Base-by-base conservation (phyloP, 2,797 vertebrate species). In the Rhinophrynus dorsalis region DNA sequence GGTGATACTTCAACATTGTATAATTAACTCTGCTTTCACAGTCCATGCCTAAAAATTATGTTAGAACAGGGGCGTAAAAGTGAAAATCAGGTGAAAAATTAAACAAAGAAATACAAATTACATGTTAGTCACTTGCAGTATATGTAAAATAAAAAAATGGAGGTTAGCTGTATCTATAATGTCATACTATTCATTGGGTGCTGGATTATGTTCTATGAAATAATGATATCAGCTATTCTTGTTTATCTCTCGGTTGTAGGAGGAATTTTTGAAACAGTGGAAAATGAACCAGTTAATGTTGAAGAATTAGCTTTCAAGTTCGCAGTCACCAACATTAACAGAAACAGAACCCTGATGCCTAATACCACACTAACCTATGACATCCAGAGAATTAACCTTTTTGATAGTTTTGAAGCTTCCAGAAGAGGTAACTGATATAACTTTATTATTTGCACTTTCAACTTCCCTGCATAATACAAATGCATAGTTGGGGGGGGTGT, bases 301-400 rank as follows among this genome's bases (percentile, higher is more conserved):
- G 97, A 99, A 85, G 97, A 99, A 86, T 81, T 99, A 85, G 97
- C 96, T 75, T 99, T 99, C 91, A 98, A 98, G 90, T 99, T 99
- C 77, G 97, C 97, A 37, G 95, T 99, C 73, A 96, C 90, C 85
- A 99, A 93, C 85, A 96, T 98, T 81, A 99, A 99, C 84, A 89
- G 96, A 84, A 98, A 99, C 86, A 90, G 95, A 86, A 96, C 94
- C 63, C 86, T 99, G 86, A 96, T 98, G 95, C 97, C 97, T 84
- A 98, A 98, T 88, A 96, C 91, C 80, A 99, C 97, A 9, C 86
- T 99, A 86, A 98, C 96, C 85, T 99, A 98, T 3, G 97, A 98
- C 87, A 95, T 99, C 84, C 97, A 98, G 91, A 95, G 95, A 88
- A 96, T 99, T 89, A 98, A 98, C 84, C 87, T 97, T 42, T 98